These are phyloP conservation scores for Melinopterus prodromus DNA, from an alignment of 2,888 invertebrate genomes.

Conservation along the genomic window DNA sequence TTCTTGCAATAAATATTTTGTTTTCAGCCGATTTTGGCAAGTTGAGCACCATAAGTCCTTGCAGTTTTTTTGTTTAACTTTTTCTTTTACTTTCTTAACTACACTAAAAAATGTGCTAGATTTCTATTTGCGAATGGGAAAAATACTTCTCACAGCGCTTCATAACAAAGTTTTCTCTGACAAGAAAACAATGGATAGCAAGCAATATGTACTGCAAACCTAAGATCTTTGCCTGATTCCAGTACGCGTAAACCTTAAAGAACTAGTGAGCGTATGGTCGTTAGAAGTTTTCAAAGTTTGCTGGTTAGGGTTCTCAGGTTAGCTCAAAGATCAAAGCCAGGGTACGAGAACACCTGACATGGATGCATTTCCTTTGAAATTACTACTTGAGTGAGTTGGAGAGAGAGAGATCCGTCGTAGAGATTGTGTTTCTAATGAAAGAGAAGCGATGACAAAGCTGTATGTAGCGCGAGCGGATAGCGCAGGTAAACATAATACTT, in stretches of 20 bases:
- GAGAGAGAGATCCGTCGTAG: background rate
- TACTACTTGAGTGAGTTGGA: background rate
- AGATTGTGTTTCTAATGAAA: background rate
- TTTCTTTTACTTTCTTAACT: too few species aligned
- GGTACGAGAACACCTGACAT: background rate
- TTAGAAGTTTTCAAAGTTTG: background rate
- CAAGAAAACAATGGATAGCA: background rate
- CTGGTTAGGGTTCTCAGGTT: background rate
- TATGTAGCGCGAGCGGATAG: background rate
- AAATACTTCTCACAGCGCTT: too few species aligned
- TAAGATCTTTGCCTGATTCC: background rate
- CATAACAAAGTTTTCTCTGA: too few species aligned
- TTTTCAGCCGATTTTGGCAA: too few species aligned
- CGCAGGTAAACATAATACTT: background rate
- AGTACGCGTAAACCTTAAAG: too few species aligned
- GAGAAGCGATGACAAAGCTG: conserved; percentile 4
- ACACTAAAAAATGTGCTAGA: too few species aligned
- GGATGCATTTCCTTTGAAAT: background rate
- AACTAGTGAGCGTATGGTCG: background rate
- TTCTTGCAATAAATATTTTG: too few species aligned
- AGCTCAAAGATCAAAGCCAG: background rate
- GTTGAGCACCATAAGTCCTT: too few species aligned
- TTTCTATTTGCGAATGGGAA: too few species aligned
- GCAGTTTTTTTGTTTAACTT: too few species aligned
- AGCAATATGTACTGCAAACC: background rate